Conservation (phyloP, 2,888 invertebrate species). For the Papilio elwesi region DNA sequence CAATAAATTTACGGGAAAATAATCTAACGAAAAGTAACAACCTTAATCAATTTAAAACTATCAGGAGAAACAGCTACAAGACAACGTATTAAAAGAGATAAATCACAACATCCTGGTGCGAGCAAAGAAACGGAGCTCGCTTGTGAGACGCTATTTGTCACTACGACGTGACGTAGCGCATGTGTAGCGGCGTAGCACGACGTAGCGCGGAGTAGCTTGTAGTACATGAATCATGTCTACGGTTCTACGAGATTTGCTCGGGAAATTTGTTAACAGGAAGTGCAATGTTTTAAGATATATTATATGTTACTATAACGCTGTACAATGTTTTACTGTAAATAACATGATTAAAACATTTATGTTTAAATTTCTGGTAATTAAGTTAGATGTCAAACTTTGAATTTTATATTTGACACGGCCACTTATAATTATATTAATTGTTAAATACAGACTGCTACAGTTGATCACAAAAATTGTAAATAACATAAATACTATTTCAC, state of each 20-base stretch:
- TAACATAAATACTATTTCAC: no score
- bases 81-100: slow-evolving; percentile 42
- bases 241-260: slow-evolving; percentile 33
- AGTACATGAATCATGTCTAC: slow-evolving; percentile 48
- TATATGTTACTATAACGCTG: slow-evolving; percentile 3
- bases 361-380: no score
- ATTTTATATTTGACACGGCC: no score
- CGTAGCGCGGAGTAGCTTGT: slow-evolving; percentile 41
- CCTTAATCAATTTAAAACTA: slow-evolving; percentile 37
- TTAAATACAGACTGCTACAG: no score
- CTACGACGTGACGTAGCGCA: slow-evolving; percentile 44
- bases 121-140: slow-evolving; percentile 37
- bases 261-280: slow-evolving; percentile 36
- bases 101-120: slow-evolving; percentile 36
- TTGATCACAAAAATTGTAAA: no score
- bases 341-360: no score
- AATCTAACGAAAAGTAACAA: background rate
- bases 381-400: no score
- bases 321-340: background rate
- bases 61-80: slow-evolving; percentile 37
- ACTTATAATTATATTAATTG: no score
- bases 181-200: slow-evolving; percentile 35
- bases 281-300: slow-evolving; percentile 42
- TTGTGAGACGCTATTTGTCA: slow-evolving; percentile 46
- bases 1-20: background rate